These are phyloP conservation scores for Muscicapa striata DNA, from an alignment of 2,797 vertebrate genomes.

Conservation along the genomic window DNA sequence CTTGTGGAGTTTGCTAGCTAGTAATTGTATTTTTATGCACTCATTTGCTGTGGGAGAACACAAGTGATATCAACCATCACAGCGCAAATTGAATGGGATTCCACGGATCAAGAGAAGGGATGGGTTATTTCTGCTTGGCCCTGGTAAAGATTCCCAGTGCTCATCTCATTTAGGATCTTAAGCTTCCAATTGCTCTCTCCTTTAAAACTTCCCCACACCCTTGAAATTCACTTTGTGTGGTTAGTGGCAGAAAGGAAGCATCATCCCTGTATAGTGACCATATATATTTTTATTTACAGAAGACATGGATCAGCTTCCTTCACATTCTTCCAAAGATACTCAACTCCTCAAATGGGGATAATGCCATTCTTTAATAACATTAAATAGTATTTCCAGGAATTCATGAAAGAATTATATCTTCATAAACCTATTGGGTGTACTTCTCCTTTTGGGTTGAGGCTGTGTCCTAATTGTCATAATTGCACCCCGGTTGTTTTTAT, in stretches of 20 bases:
- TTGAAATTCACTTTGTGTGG: not conserved
- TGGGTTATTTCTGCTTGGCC: not conserved
- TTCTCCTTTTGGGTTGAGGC: not conserved
- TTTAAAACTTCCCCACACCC: not conserved
- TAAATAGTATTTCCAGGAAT: not conserved
- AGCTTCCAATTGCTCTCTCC: not conserved
- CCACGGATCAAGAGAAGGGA: not conserved
- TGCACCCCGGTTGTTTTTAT: not conserved
- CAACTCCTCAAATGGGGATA: not conserved
- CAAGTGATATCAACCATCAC: not conserved
- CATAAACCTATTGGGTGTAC: not conserved
- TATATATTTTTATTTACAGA: not conserved
- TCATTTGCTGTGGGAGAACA: not conserved
- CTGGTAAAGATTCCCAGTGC: not conserved
- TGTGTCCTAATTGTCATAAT: not conserved
- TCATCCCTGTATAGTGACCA: not conserved
- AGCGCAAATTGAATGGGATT: not conserved
- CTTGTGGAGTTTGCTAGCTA: not conserved
- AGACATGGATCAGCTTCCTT: not conserved
- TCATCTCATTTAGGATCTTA: not conserved
- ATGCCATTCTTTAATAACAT: not conserved
- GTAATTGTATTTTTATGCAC: not conserved
- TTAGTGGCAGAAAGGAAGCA: not conserved
- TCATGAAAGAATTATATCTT: not conserved
- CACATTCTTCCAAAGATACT: not conserved